Percentiles rank a stretch among this genome's conserved stretches.
phyloP scores from a whole-genome alignment of 2,888 invertebrate species.

The Scaptomyza caliginosa region DNA sequence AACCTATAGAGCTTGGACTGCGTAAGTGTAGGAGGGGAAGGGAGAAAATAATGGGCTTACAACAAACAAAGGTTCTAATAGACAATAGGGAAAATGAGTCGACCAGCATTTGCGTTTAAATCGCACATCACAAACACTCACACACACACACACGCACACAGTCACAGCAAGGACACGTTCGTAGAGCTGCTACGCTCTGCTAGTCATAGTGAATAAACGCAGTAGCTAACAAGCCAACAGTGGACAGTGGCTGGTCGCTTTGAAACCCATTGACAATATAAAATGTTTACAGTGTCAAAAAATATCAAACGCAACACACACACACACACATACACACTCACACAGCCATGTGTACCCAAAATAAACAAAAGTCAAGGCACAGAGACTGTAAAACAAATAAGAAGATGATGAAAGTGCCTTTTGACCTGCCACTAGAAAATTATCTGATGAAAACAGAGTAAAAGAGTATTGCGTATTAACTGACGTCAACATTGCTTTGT shows the following conservation, averaged over 20 bases:
- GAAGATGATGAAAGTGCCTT: slow-evolving; percentile 24
- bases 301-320: slow-evolving; percentile 60
- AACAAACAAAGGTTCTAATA: slow-evolving; percentile 8
- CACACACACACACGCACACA: background rate
- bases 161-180: slow-evolving; percentile 52
- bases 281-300: slow-evolving; percentile 77
- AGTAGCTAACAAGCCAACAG: slow-evolving; percentile 38
- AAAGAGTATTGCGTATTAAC: background rate
- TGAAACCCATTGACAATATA: slow-evolving; percentile 45
- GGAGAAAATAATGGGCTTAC: background rate
- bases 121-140: background rate
- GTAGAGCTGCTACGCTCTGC: slow-evolving; percentile 43
- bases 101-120: slow-evolving; percentile 2
- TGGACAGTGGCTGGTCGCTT: slow-evolving; percentile 4
- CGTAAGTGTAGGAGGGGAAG: background rate
- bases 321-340: background rate
- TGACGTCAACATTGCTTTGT: background rate
- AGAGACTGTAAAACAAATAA: slow-evolving; percentile 38
- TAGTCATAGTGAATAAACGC: slow-evolving; percentile 53
- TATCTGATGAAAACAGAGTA: slow-evolving; percentile 14
- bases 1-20: slow-evolving; percentile 1
- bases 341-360: slow-evolving; percentile 46
- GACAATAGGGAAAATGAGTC: slow-evolving; percentile 8
- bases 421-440: slow-evolving; percentile 8
- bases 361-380: slow-evolving; percentile 33